Percentiles rank a stretch among this genome's conserved stretches.
These are phyloP conservation scores for Morbakka virulenta DNA, from an alignment of 30 jellyfish, hydroid and myxozoan genomes.

Conservation along the genomic window DNA sequence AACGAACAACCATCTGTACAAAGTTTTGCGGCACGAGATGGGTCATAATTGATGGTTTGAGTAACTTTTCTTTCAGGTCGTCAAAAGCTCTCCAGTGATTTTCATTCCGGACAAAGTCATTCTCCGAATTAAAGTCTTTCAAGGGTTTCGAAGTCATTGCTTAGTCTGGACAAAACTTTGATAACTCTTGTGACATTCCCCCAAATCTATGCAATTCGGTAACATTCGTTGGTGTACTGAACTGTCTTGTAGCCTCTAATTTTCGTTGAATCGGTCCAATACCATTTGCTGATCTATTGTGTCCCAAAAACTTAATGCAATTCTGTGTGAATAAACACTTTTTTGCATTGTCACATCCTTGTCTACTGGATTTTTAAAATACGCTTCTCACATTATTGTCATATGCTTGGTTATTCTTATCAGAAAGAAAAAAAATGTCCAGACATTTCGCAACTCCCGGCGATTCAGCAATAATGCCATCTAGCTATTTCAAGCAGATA, in stretches of 20 bases:
- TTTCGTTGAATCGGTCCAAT: background rate
- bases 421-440: constrained; percentile 4
- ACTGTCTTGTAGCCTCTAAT: constrained; percentile 16
- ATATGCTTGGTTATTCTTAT: background rate
- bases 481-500: background rate
- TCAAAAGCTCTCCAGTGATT: too few species aligned
- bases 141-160: constrained; percentile 30
- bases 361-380: too few species aligned
- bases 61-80: too few species aligned
- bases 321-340: constrained; percentile 9
- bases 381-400: constrained; percentile 15
- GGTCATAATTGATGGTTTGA: too few species aligned
- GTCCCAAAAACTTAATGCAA: constrained; percentile 32
- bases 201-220: constrained; percentile 25
- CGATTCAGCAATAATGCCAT: background rate
- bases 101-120: too few species aligned
- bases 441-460: background rate
- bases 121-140: too few species aligned
- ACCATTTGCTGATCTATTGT: constrained; percentile 16
- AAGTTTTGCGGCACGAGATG: too few species aligned
- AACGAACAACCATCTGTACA: too few species aligned
- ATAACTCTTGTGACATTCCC: constrained; percentile 52
- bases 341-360: too few species aligned
- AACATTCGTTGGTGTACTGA: constrained; percentile 16
- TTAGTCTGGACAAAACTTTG: constrained; percentile 21